A percentile compares a stretch with the other conserved stretches of the same genome.
phyloP scores from a whole-genome alignment of 2,113 vertebrate genomes.

The Crotalus tigris region DNA sequence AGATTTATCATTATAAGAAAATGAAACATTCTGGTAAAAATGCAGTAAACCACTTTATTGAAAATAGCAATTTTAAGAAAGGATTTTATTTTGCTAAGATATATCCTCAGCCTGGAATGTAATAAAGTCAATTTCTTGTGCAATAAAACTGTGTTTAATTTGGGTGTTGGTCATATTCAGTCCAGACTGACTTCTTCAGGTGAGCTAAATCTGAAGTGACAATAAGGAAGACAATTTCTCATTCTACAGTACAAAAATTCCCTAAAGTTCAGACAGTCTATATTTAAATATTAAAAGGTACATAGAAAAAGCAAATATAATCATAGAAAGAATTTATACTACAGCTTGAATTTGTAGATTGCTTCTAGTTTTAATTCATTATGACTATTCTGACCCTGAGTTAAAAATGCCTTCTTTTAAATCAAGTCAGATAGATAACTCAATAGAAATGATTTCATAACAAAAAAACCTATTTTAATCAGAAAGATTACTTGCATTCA shows the following conservation, averaged over 20 bases:
- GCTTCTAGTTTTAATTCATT: conserved; percentile 18
- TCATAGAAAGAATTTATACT: conserved; percentile 7
- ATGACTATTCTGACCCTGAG: background rate
- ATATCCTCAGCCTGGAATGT: background rate
- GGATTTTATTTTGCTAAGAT: background rate
- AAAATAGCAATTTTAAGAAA: background rate
- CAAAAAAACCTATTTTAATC: too few species aligned
- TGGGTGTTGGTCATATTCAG: background rate
- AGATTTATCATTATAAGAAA: background rate
- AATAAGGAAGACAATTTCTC: background rate
- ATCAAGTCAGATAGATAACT: too few species aligned
- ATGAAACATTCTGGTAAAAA: background rate
- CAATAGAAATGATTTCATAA: too few species aligned
- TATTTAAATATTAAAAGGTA: background rate
- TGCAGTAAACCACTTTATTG: background rate
- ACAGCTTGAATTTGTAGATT: background rate
- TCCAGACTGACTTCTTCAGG: background rate
- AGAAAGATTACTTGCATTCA: too few species aligned
- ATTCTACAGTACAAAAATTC: background rate
- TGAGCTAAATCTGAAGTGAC: background rate
- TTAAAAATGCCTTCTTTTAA: too few species aligned
- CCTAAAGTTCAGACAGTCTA: background rate
- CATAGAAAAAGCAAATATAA: background rate
- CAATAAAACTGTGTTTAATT: background rate
- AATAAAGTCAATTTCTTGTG: background rate